Percentiles rank a stretch among this genome's conserved stretches.
phyloP scores from a whole-genome alignment of 92 coral and sea anemone genomes.

The Pocillopora meandrina region DNA sequence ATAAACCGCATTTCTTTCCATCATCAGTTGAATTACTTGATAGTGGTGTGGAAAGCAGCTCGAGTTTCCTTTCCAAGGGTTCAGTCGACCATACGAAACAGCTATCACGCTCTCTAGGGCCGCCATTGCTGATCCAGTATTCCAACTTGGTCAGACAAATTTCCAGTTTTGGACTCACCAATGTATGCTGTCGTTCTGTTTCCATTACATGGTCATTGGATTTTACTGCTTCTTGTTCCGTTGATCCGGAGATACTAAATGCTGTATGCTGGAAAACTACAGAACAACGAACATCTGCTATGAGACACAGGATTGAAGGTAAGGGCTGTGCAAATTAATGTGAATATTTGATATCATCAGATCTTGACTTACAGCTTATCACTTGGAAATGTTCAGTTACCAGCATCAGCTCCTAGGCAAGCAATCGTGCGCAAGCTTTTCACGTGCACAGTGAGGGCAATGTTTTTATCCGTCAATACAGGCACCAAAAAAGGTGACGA shows the following conservation, averaged over 20 bases:
- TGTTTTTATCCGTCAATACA: too few relatives aligned
- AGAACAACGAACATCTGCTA: constrained; percentile 5
- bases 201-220: constrained; percentile 47
- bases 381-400: too few relatives aligned
- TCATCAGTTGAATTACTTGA: constrained; percentile 54
- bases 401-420: too few relatives aligned
- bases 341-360: too few relatives aligned
- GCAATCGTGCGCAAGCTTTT: too few relatives aligned
- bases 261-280: constrained; percentile 55
- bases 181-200: constrained; percentile 58
- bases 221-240: constrained; percentile 16
- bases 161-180: constrained; percentile 27
- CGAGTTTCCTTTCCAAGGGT: constrained; percentile 49
- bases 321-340: not conserved
- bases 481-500: too few relatives aligned
- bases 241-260: constrained; percentile 50
- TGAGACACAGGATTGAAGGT: constrained; percentile 37
- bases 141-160: constrained; percentile 64
- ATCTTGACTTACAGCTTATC: too few relatives aligned
- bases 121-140: constrained; percentile 61
- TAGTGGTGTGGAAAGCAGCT: constrained; percentile 87
- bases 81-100: constrained; percentile 26
- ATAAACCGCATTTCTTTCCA: not conserved
- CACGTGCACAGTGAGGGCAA: too few relatives aligned
- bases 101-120: constrained; percentile 42